phyloP scores from a whole-genome alignment of 35 echinoderm and acorn worm genomes.

The Ophiothrix spiculata region DNA sequence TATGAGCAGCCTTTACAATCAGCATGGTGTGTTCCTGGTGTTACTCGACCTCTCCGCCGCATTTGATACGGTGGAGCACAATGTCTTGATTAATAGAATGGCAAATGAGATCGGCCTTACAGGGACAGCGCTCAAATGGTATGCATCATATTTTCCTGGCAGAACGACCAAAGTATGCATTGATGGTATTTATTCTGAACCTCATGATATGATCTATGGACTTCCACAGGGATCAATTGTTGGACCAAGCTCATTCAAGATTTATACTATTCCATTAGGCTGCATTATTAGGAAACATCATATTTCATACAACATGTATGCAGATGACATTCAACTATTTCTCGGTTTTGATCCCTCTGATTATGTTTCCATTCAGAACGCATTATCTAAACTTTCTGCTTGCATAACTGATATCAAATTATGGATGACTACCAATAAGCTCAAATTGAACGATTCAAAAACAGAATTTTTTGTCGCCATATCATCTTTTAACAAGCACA shows the following conservation, averaged over 20 bases:
- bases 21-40: slow-evolving; percentile 6
- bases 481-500: slow-evolving; percentile 12
- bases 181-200: background rate
- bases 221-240: slow-evolving; percentile 16
- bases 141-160: background rate
- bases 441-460: slow-evolving; percentile 17
- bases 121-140: slow-evolving; percentile 13
- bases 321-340: slow-evolving; percentile 17
- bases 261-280: background rate
- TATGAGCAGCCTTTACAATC: slow-evolving; percentile 7
- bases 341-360: slow-evolving; percentile 5
- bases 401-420: slow-evolving; percentile 37
- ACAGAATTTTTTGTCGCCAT: slow-evolving; percentile 24
- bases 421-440: slow-evolving; percentile 21
- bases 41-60: slow-evolving; percentile 16
- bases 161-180: no score
- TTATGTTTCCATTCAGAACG: background rate
- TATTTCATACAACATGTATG: slow-evolving; percentile 19
- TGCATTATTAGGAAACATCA: background rate
- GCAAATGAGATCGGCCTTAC: slow-evolving; percentile 3
- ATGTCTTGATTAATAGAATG: background rate
- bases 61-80: slow-evolving; percentile 45
- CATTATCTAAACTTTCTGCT: slow-evolving; percentile 11
- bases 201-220: background rate
- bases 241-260: slow-evolving; percentile 10